A percentile compares a stretch with the other conserved stretches of the same genome.
Evolutionary conservation across 2,888 invertebrate genomes (phyloP).

Genomic region (Gymnosoma rotundatum): DNA sequence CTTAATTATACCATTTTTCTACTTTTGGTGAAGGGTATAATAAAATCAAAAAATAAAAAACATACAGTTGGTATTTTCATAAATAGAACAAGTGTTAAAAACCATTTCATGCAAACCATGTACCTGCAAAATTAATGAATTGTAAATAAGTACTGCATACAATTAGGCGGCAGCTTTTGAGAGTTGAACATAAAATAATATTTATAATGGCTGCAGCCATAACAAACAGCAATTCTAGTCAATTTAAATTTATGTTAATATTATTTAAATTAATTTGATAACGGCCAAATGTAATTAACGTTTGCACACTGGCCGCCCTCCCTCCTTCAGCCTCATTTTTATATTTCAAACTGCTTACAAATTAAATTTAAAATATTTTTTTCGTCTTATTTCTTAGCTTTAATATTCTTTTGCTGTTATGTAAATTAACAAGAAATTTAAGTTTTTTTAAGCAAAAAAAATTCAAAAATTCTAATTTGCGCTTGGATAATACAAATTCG

Average conservation of each 20-base stretch:
- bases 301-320: background rate
- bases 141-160: background rate
- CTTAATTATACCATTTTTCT: too few species aligned
- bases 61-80: too few species aligned
- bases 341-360: too few species aligned
- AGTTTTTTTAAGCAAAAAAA: background rate
- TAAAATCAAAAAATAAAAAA: too few species aligned
- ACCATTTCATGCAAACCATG: background rate
- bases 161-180: background rate
- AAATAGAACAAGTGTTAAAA: background rate
- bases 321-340: background rate
- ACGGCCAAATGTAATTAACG: background rate
- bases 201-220: background rate
- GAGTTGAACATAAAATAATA: background rate
- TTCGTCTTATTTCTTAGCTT: too few species aligned
- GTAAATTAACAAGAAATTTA: background rate
- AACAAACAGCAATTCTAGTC: background rate
- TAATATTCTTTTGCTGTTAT: too few species aligned
- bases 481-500: background rate
- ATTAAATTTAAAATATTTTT: too few species aligned
- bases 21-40: too few species aligned
- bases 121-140: background rate
- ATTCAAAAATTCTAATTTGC: background rate
- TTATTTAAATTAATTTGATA: background rate
- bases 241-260: background rate